A percentile compares a stretch with the other conserved stretches of the same genome.
Conservation (phyloP, 2,797 vertebrate species). For the Notolabrus celidotus region DNA sequence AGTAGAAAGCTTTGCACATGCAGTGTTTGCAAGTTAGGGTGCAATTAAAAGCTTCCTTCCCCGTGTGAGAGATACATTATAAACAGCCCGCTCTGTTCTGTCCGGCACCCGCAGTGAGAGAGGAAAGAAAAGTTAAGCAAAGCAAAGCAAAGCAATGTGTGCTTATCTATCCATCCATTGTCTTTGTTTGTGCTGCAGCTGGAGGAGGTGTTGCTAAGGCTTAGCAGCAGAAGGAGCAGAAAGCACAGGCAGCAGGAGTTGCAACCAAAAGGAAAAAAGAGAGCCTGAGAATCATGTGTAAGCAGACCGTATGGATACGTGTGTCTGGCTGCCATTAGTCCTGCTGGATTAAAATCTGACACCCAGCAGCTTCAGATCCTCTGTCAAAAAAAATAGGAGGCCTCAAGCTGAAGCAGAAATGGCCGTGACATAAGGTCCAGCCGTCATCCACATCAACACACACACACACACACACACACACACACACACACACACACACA, state of each 20-base stretch:
- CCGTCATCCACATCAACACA: slow-evolving; percentile 16
- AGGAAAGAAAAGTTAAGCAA: neutral
- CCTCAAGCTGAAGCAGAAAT: slow-evolving; percentile 41
- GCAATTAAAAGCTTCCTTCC: slow-evolving; percentile 43
- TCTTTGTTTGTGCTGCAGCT: slow-evolving; percentile 50
- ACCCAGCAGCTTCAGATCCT: slow-evolving; percentile 51
- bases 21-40: slow-evolving; percentile 12
- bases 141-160: slow-evolving; percentile 2
- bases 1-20: slow-evolving; percentile 4
- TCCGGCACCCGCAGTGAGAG: slow-evolving; percentile 24
- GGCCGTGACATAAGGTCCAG: slow-evolving; percentile 30
- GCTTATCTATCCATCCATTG: slow-evolving; percentile 46
- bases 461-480: neutral
- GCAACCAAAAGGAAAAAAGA: slow-evolving; percentile 20
- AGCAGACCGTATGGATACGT: neutral
- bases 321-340: slow-evolving; percentile 43
- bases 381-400: slow-evolving; percentile 26
- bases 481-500: neutral
- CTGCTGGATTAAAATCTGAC: slow-evolving; percentile 67
- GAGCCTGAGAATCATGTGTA: slow-evolving; percentile 34
- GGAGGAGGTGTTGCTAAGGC: slow-evolving; percentile 35
- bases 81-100: slow-evolving; percentile 15
- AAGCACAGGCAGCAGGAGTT: slow-evolving; percentile 39
- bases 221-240: slow-evolving; percentile 25
- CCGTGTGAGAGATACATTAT: slow-evolving; percentile 26